Evolutionary conservation across 2,888 invertebrate species (phyloP), one percentile per base, ranked within the genome.

Genomic region (Amphipoea oculea): DNA sequence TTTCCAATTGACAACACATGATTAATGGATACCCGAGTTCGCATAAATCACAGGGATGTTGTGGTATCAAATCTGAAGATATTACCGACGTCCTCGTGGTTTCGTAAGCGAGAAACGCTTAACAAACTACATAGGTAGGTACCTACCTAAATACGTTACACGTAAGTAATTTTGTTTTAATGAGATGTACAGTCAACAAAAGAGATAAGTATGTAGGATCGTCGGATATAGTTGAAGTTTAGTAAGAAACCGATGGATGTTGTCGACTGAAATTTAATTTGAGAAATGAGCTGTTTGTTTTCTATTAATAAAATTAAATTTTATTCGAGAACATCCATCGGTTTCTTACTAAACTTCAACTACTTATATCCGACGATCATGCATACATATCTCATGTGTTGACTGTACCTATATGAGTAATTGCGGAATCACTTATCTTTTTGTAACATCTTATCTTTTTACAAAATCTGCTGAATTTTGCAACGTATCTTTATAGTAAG

Each of bases 1-100:
- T 94, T 93, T 95, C 93, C 93, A 94, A 95, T 94, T 94, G 95
- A 95, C 95, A 94, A 92, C 92, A 86, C 89, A 91, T 95, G 96
- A 95, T 95, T 93, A 95, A 96, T 94, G 92, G 91, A 84, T 90
- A 91, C 89, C 89, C 89, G 90, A 91, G 92, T 92, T 92, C 92
- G 92, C 95, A 94, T 95, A 94, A 94, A 94, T 94, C 95, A 94
- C 88, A 79, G 84, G 85, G 91, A 92, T 93, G 92, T 92, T 92
- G 92, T 89, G 93, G 90, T 90, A 91, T 92, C 92, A 90, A 90
- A 90, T 91, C 91, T 90, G 87, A 85, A 91, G 89, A 91, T 90
- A 90, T 88, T 89, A 87, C 86, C 80, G 81, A 90, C 84, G 81
- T 88, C 90, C 82, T 84, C 73, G 73, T 85, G 57, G 57, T 60